phyloP scores from a whole-genome alignment of 2,888 invertebrate genomes.

The Troglohyphantes excavatus region DNA sequence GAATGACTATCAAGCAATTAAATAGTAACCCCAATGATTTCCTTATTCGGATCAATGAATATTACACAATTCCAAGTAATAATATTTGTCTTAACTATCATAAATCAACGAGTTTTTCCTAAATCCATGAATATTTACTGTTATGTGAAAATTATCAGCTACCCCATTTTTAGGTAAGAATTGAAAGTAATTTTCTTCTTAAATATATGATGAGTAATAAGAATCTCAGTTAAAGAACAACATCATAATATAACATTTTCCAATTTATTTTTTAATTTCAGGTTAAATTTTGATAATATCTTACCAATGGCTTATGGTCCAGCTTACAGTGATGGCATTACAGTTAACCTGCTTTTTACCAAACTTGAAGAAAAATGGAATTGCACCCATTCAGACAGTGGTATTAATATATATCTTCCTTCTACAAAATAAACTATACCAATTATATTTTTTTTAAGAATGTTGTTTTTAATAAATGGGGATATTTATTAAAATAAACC shows the following conservation, averaged over 20 bases:
- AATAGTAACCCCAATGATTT: no score
- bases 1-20: no score
- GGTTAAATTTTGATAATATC: background rate
- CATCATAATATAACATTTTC: background rate
- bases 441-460: background rate
- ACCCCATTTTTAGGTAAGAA: background rate
- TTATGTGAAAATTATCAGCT: background rate
- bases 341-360: constrained; percentile 7
- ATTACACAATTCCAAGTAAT: no score
- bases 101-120: background rate
- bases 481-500: no score
- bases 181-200: background rate
- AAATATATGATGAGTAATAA: background rate
- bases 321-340: constrained; percentile 4
- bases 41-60: no score
- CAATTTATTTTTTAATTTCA: background rate
- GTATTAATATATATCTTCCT: background rate
- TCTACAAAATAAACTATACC: background rate
- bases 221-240: background rate
- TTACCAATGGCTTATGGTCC: constrained; percentile 32
- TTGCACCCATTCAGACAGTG: background rate
- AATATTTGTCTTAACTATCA: no score
- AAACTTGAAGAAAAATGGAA: background rate
- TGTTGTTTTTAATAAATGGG: background rate
- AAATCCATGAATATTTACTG: no score